Percentiles rank a stretch among this genome's conserved stretches.
Conservation (phyloP, 2,888 invertebrate species). For the Andrena trimmerana region DNA sequence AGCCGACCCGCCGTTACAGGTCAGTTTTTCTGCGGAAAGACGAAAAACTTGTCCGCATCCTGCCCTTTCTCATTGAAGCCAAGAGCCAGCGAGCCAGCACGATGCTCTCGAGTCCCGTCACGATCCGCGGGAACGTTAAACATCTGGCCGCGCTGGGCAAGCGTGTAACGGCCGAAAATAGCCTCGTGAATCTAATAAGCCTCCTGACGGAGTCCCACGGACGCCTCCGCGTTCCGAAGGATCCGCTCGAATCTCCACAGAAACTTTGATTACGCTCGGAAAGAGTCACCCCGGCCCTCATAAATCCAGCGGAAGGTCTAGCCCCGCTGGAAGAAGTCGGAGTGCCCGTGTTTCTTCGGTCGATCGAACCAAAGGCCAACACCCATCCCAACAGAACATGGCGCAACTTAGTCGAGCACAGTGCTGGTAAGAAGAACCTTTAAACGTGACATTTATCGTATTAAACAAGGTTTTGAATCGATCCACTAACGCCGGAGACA, state of each 20-base stretch:
- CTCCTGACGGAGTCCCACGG: constrained; percentile 12
- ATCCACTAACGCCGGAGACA: too few species aligned
- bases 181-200: constrained; percentile 51
- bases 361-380: constrained; percentile 5
- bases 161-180: constrained; percentile 52
- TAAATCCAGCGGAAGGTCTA: constrained; percentile 23
- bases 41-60: too few species aligned
- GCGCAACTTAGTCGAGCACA: background rate
- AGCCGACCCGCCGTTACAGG: background rate
- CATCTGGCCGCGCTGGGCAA: constrained; percentile 41
- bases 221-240: constrained; percentile 35
- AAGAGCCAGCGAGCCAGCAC: background rate
- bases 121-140: constrained; percentile 41
- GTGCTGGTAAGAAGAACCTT: background rate
- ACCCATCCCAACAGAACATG: background rate
- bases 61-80: background rate
- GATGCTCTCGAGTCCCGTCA: constrained; percentile 23
- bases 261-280: constrained; percentile 38
- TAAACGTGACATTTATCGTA: background rate
- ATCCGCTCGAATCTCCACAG: constrained; percentile 12
- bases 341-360: background rate
- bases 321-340: background rate
- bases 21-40: background rate
- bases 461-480: too few species aligned
- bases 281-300: constrained; percentile 4